These are phyloP conservation scores for Rhizoglyphus robini DNA, from an alignment of 1,140 invertebrate species.

Conservation along the genomic window DNA sequence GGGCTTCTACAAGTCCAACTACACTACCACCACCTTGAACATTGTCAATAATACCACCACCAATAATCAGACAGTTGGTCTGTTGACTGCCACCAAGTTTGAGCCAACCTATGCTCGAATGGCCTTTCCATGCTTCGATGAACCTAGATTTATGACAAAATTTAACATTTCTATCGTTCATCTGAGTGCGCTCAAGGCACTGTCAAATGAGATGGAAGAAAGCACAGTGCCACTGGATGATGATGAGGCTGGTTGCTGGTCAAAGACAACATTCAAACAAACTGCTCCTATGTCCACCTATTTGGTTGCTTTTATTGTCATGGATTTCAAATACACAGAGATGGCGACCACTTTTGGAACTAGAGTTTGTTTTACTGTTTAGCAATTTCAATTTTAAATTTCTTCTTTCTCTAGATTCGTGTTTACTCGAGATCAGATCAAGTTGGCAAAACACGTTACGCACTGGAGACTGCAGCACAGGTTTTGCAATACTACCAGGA, in stretches of 20 bases:
- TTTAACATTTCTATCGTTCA: slow-evolving; percentile 16
- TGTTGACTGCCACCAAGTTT: slow-evolving; percentile 37
- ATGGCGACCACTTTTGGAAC: background rate
- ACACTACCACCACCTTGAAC: too few species aligned
- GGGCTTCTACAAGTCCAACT: slow-evolving; percentile 63
- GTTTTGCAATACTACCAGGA: slow-evolving; percentile 19
- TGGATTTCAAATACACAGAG: slow-evolving; percentile 86
- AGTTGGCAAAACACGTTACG: slow-evolving; percentile 78
- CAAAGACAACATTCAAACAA: slow-evolving; percentile 47
- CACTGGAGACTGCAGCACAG: slow-evolving; percentile 45
- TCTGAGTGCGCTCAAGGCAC: slow-evolving; percentile 44
- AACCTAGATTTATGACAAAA: slow-evolving; percentile 39
- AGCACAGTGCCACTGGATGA: slow-evolving; percentile 48
- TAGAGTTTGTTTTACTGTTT: slow-evolving; percentile 35
- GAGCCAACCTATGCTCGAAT: slow-evolving; percentile 41
- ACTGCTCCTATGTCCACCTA: slow-evolving; percentile 87
- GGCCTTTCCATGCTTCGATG: slow-evolving; percentile 46
- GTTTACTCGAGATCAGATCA: slow-evolving; percentile 69
- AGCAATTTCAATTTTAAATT: slow-evolving; percentile 59
- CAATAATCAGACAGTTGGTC: slow-evolving; percentile 25
- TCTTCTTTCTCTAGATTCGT: too few species aligned
- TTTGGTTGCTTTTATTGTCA: slow-evolving; percentile 75
- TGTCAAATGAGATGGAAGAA: slow-evolving; percentile 34
- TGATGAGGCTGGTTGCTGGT: too few species aligned
- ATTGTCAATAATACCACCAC: too few species aligned